These are phyloP conservation scores for Lates calcarifer DNA, from an alignment of 2,113 vertebrate species.

Conservation along the genomic window DNA sequence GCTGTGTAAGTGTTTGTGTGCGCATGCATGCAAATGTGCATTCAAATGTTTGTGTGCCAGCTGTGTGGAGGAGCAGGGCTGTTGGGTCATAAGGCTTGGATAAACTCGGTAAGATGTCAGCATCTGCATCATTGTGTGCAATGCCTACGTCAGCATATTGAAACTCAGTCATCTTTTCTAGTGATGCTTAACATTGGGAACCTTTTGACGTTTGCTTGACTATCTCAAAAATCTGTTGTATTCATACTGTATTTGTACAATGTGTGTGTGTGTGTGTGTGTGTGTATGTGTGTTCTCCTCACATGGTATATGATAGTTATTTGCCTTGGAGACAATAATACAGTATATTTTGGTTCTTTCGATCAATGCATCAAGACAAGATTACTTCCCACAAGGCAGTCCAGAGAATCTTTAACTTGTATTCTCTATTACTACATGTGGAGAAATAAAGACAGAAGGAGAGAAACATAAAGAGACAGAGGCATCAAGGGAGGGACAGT, in stretches of 20 bases:
- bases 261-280: too few species aligned
- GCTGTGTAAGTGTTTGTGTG: conserved; percentile 18
- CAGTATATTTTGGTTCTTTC: conserved; percentile 4
- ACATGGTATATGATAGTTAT: not conserved
- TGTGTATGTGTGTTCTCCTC: too few species aligned
- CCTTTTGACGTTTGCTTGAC: not conserved
- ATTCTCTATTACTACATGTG: not conserved
- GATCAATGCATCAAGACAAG: conserved; percentile 16
- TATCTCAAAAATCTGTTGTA: not conserved
- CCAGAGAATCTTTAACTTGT: conserved; percentile 9
- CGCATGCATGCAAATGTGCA: conserved; percentile 12
- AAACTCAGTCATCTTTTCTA: conserved; percentile 18
- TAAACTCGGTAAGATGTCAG: conserved; percentile 26
- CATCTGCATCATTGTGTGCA: conserved; percentile 17
- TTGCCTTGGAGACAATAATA: not conserved
- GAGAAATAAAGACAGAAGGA: conserved; percentile 11
- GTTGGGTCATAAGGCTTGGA: not conserved
- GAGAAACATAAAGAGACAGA: conserved; percentile 37
- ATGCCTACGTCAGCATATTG: not conserved
- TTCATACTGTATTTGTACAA: not conserved
- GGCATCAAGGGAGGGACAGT: conserved; percentile 20
- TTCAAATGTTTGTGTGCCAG: conserved; percentile 13
- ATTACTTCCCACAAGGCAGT: conserved; percentile 17
- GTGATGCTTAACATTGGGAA: not conserved
- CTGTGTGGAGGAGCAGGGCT: conserved; percentile 14